Percentiles rank a stretch among this genome's conserved stretches.
phyloP scores from a whole-genome alignment of 2,888 invertebrate genomes.

The Spisula solida region DNA sequence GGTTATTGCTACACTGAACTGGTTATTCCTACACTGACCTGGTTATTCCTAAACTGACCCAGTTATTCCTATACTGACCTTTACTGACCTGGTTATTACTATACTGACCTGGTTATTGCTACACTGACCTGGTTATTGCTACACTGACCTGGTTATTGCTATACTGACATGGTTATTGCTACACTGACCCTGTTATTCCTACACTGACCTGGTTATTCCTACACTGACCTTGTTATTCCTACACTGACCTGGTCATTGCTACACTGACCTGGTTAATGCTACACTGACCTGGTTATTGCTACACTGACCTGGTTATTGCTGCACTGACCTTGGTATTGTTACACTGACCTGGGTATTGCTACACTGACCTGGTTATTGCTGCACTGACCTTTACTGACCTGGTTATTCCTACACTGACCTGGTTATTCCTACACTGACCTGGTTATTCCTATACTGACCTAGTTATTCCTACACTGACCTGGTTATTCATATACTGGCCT shows the following conservation, averaged over 20 bases:
- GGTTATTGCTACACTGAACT: too few species aligned
- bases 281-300: too few species aligned
- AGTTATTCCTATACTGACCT: too few species aligned
- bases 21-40: constrained; percentile 89
- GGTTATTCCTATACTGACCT: too few species aligned
- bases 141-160: constrained; percentile 90
- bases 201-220: too few species aligned
- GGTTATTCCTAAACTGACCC: constrained; percentile 88
- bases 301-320: constrained; percentile 90
- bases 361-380: too few species aligned
- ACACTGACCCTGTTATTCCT: too few species aligned
- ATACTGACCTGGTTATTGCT: too few species aligned
- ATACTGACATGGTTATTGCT: constrained; percentile 65
- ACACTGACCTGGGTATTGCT: too few species aligned
- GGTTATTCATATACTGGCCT: constrained; percentile 88
- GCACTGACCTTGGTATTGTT: constrained; percentile 13
- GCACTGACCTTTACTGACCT: constrained; percentile 91
- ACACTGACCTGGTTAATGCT: too few species aligned
- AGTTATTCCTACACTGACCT: constrained; percentile 89
- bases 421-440: too few species aligned
- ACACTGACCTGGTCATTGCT: constrained; percentile 65
- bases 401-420: constrained; percentile 87
- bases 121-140: too few species aligned
- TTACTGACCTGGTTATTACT: constrained; percentile 16
- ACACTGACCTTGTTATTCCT: constrained; percentile 90